A percentile compares a stretch with the other conserved stretches of the same genome.
phyloP scores from a whole-genome alignment of 2,797 vertebrate species.

The Carcharodon carcharias region DNA sequence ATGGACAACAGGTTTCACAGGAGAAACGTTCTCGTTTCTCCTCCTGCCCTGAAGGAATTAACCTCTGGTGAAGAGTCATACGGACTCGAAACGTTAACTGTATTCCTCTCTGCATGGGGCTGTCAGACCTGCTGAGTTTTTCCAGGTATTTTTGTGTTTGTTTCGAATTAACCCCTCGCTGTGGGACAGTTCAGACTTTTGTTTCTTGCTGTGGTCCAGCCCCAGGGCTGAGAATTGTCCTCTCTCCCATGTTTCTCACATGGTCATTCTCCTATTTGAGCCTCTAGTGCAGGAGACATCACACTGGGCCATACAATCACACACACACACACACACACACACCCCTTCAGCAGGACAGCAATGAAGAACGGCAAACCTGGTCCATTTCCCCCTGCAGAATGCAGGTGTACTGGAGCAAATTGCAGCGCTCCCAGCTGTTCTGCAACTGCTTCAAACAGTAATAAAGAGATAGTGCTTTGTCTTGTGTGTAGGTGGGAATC shows the following conservation, averaged over 20 bases:
- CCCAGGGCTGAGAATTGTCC: neutral
- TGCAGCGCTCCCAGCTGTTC: neutral
- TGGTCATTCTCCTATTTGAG: neutral
- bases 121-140: too few species aligned
- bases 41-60: neutral
- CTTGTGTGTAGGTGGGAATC: neutral
- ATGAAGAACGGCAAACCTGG: neutral
- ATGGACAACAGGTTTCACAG: too few species aligned
- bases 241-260: neutral
- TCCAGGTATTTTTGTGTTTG: too few species aligned
- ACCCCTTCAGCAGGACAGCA: neutral
- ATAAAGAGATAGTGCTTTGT: too few species aligned
- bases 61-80: too few species aligned
- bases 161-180: neutral
- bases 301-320: too few species aligned
- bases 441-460: too few species aligned
- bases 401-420: neutral
- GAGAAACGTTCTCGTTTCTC: neutral
- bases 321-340: neutral
- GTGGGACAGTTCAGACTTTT: neutral
- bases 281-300: neutral
- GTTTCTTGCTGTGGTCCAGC: neutral
- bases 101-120: too few species aligned
- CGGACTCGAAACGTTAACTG: too few species aligned
- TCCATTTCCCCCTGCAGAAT: neutral